Evolutionary conservation across 2,797 vertebrate genomes (phyloP).

Genomic region (Peromyscus aztecus): DNA sequence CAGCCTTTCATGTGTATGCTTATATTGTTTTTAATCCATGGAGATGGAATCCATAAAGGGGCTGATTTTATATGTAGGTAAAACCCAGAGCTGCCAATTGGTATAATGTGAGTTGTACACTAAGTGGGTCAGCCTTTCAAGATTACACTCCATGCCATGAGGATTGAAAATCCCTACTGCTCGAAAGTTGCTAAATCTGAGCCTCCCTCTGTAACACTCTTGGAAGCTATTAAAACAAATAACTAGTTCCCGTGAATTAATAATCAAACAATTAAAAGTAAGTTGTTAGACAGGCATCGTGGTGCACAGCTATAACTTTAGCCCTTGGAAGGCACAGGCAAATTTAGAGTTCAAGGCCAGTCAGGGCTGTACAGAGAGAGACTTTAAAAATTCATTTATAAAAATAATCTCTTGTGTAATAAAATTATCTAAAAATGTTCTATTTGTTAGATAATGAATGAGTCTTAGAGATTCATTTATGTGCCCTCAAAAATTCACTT

Average conservation of each 20-base stretch:
- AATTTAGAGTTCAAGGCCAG: background rate
- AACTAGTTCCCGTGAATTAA: constrained; percentile 26
- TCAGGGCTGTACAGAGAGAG: background rate
- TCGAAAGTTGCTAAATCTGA: constrained; percentile 49
- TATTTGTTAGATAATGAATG: background rate
- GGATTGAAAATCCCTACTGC: constrained; percentile 3
- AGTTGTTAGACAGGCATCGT: background rate
- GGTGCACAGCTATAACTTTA: background rate
- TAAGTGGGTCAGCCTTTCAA: constrained; percentile 45
- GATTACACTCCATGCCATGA: background rate
- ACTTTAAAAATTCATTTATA: constrained; percentile 1
- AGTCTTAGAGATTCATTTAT: background rate
- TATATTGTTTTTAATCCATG: background rate
- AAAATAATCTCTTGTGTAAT: constrained; percentile 31
- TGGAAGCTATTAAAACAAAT: constrained; percentile 45
- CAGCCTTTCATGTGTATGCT: background rate
- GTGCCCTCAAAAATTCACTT: background rate
- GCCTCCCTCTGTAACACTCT: constrained; percentile 2
- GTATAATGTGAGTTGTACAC: background rate
- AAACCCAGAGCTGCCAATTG: background rate
- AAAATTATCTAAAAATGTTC: background rate
- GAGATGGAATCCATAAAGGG: constrained; percentile 15
- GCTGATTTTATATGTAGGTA: constrained; percentile 25
- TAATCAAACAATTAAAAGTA: constrained; percentile 32
- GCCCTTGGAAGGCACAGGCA: background rate